Conservation (phyloP, 2,797 vertebrate species). For the Falco columbarius region DNA sequence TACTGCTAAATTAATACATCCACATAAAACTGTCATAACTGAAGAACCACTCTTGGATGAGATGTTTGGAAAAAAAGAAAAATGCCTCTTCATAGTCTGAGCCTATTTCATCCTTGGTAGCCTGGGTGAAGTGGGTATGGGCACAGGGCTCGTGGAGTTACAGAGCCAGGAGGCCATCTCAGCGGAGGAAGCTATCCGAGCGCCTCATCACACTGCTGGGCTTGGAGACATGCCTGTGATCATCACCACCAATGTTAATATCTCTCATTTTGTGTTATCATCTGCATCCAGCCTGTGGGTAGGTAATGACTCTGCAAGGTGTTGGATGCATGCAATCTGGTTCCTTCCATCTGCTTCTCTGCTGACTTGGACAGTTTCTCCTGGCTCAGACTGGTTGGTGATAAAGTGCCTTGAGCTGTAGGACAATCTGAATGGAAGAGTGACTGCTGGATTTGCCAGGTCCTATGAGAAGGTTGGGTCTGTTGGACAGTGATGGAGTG, state of each 20-base stretch:
- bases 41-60: not conserved
- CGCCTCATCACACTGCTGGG: not conserved
- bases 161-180: not conserved
- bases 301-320: not conserved
- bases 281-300: not conserved
- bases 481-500: not conserved
- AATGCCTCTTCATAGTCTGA: fast-evolving
- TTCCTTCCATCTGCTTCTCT: constrained; percentile 18
- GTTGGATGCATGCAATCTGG: not conserved
- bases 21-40: not conserved
- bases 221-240: not conserved
- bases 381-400: not conserved
- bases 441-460: not conserved
- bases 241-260: not conserved
- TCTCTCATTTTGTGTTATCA: not conserved
- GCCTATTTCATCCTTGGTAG: not conserved
- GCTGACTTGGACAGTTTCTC: not conserved
- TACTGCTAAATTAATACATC: not conserved
- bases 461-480: not conserved
- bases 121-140: too few species aligned
- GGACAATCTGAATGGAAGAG: not conserved
- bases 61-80: not conserved
- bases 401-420: not conserved
- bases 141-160: not conserved
- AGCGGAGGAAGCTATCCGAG: not conserved